Evolutionary conservation across 1,140 invertebrate genomes (phyloP).

Genomic region (Atopsyche davidsoni): DNA sequence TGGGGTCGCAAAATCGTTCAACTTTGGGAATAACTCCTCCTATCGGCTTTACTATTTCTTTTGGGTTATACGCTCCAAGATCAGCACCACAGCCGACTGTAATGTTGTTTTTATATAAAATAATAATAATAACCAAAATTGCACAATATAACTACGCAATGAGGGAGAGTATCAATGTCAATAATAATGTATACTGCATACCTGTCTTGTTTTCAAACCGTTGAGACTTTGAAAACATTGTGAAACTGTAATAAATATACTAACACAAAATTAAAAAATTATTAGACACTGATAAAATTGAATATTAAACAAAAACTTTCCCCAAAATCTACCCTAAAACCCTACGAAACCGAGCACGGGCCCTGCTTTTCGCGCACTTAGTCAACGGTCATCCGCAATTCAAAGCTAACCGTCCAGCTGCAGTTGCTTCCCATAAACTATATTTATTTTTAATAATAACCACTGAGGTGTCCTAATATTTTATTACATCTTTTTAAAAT

Average conservation of each 20-base stretch:
- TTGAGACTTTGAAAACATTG: constrained; percentile 24
- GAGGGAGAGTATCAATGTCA: neutral
- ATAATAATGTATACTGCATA: neutral
- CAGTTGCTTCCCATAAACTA: too few relatives aligned
- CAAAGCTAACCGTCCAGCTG: too few relatives aligned
- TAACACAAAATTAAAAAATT: too few relatives aligned
- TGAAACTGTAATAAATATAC: neutral
- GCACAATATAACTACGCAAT: neutral
- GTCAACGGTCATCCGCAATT: too few relatives aligned
- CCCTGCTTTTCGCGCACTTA: neutral
- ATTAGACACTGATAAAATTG: too few relatives aligned
- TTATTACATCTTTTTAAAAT: too few relatives aligned
- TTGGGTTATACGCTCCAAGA: constrained; percentile 21
- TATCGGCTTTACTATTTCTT: constrained; percentile 11
- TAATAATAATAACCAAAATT: neutral
- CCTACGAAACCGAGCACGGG: too few relatives aligned
- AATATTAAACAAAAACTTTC: too few relatives aligned
- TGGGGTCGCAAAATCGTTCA: constrained; percentile 12
- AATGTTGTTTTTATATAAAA: too few relatives aligned
- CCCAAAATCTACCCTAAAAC: too few relatives aligned
- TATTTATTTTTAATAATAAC: too few relatives aligned
- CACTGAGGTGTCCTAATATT: too few relatives aligned
- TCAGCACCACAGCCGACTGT: constrained; percentile 28
- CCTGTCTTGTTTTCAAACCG: constrained; percentile 24
- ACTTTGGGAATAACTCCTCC: constrained; percentile 25